phyloP scores from a whole-genome alignment of 1,140 invertebrate genomes.

The Heterodera carotae region DNA sequence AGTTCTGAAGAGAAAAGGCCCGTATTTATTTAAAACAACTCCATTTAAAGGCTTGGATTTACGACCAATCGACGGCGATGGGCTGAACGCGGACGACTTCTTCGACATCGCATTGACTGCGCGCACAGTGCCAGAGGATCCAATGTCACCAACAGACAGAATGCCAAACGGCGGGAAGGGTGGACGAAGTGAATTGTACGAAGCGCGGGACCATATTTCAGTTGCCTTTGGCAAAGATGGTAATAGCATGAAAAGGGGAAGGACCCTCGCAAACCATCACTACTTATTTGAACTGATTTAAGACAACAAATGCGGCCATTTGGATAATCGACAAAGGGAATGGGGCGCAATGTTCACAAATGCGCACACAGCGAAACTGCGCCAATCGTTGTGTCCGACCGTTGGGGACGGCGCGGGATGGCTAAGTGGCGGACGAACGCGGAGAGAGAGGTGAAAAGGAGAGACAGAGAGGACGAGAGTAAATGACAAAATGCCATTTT shows the following conservation, averaged over 20 bases:
- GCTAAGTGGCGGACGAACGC: constrained; percentile 15
- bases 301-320: background rate
- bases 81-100: constrained; percentile 9
- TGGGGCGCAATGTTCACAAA: background rate
- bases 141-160: constrained; percentile 15
- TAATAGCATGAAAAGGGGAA: background rate
- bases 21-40: background rate
- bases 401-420: constrained; percentile 21
- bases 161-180: background rate
- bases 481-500: no score
- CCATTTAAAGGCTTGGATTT: constrained; percentile 10
- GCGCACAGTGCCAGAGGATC: constrained; percentile 19
- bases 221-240: background rate
- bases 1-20: background rate
- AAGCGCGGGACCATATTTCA: background rate
- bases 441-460: constrained; percentile 11
- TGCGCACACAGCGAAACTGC: background rate
- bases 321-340: background rate
- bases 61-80: constrained; percentile 4
- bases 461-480: no score
- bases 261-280: no score
- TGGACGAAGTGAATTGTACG: background rate
- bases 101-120: constrained; percentile 22
- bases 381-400: constrained; percentile 23
- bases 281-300: no score